Evolutionary conservation across 2,113 vertebrate genomes (phyloP), one percentile per base, ranked within the genome.

Genomic region (Tautogolabrus adspersus): DNA sequence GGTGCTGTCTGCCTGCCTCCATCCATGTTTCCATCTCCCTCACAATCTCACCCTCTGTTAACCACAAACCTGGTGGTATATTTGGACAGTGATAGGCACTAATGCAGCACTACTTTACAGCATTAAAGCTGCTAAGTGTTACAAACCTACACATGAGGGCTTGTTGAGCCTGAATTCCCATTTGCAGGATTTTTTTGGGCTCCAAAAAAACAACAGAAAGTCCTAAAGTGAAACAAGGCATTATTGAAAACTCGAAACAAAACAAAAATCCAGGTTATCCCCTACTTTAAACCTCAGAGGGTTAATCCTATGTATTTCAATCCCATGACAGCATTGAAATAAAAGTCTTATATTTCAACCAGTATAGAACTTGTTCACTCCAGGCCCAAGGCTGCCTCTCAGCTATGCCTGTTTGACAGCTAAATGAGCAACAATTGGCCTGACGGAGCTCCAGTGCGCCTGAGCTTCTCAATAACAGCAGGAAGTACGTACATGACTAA

Each of bases 351-450:
- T 26, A 69, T 81, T 76, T 82, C 44, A 40, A 13, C 57, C 47
- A 66, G 51, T 9, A 18, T 68, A 12, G 66, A 40, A 56, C 30
- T 52, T 61, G 61, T 65, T 64, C 70, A 2, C 38, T 61, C 23
- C 66, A 71, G 0, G 69, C 69, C 61, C 61, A 65, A 58, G 78
- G 73, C 57, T 72, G 74, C 72, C 81, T 62, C 65, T 71, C 1
- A 7, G 72, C 59, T 49, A 15, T 34, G 26, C 67, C 79, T 66
- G 66, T 83, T 75, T 85, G 85, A 90, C 87, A 88, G 70, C 71
- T 86, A 88, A 88, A 84, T 84, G 68, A 87, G 75, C 68, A 78
- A 79, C 84, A 83, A 86, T 82, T 88, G 72, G 66, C 67, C 62
- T 86, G 84, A 77, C 79, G 0, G 15, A 21, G 54, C 60, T 86